Percentiles rank a stretch among this genome's conserved stretches.
phyloP scores from a whole-genome alignment of 1,140 invertebrate species.

The Littorina saxatilis region DNA sequence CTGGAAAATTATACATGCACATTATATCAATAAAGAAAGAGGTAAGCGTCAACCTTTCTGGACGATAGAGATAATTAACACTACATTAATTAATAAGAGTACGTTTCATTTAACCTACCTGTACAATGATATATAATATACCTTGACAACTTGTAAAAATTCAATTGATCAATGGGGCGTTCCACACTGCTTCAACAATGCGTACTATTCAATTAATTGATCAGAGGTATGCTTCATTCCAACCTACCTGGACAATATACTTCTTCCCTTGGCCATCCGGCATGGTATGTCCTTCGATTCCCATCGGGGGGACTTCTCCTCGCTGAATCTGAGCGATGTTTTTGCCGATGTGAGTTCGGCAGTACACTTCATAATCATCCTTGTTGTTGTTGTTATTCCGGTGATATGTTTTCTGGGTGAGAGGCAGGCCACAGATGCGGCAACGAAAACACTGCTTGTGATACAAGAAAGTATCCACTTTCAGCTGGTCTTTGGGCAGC shows the following conservation, averaged over 20 bases:
- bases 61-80: too few relatives aligned
- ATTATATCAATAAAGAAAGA: too few relatives aligned
- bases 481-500: conserved; percentile 66
- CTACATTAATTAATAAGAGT: too few relatives aligned
- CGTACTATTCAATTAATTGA: too few relatives aligned
- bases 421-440: conserved; percentile 66
- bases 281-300: conserved; percentile 33
- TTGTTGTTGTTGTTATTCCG: conserved; percentile 58
- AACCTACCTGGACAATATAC: conserved; percentile 59
- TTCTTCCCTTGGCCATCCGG: conserved; percentile 41
- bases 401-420: conserved; percentile 71
- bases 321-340: conserved; percentile 62
- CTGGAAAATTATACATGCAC: too few relatives aligned
- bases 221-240: too few relatives aligned
- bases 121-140: too few relatives aligned
- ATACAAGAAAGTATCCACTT: conserved; percentile 70
- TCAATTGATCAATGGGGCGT: too few relatives aligned
- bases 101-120: too few relatives aligned
- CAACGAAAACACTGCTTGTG: conserved; percentile 72
- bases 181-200: too few relatives aligned
- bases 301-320: conserved; percentile 50
- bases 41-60: too few relatives aligned
- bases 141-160: too few relatives aligned
- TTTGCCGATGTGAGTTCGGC: conserved; percentile 68
- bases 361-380: conserved; percentile 66